Base-by-base conservation (phyloP, 2,888 invertebrate genomes). In the Parochlus steinenii region DNA sequence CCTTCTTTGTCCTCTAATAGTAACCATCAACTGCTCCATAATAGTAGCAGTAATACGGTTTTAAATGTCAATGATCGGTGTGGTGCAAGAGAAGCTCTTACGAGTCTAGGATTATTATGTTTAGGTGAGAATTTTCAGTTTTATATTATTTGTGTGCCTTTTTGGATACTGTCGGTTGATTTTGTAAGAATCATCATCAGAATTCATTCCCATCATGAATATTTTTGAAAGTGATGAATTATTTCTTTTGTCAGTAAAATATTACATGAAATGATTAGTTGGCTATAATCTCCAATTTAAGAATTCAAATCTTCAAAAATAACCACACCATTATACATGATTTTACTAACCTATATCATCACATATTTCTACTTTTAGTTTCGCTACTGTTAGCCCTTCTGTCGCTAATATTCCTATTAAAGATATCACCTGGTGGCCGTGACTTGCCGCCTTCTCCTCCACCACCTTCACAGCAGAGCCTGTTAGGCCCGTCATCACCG, bases 21-120 rank as follows among this genome's bases (percentile, higher is more conserved):
- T 38, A 38, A 45, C 44, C 37, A 47, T 43, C 33, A 42, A 41
- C 37, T 42, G 28, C 41, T 47, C 41, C 45, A 45, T 42, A 36
- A 41, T 18, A 47, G 45, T 31, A 51, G 50, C 33, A 43, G 39
- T 33, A 32, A 42, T n/a, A 44, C 39, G 27, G 41, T 35, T 39
- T 47, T 43, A 39, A 42, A 39, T 35, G 45, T 42, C 12, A 46
- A 44, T 42, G 49, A 48, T 28, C 48, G 67, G 57, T 53, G 65
- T 56, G 76, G 76, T 20, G 69, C 76, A 25, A 69, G 71, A 47
- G 86, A 86, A 58, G 82, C 82, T 55, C 63, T 89, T 38, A 80
- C 85, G 33, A 86, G 86, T 39, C 62, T 90, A 42, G 87, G 85
- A 15, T 59, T 90, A 30, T 59, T 90, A 45, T 87, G 87, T 52